Percentiles rank a stretch among this genome's conserved stretches.
phyloP scores from a whole-genome alignment of 1,140 invertebrate species.

The Spodoptera litura region DNA sequence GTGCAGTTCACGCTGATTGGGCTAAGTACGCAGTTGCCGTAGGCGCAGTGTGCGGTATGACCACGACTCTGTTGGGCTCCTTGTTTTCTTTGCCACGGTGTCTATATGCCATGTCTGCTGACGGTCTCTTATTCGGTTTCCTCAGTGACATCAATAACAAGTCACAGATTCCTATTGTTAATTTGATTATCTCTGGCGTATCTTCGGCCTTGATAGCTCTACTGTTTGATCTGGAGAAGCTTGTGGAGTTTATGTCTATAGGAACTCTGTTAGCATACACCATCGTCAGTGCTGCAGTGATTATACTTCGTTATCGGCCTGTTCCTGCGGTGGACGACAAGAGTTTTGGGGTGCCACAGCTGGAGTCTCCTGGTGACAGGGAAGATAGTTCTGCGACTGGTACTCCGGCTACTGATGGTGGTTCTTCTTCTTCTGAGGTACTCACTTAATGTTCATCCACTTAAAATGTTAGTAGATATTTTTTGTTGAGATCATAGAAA shows the following conservation, averaged over 20 bases:
- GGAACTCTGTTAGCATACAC: constrained; percentile 96
- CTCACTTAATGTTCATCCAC: not conserved
- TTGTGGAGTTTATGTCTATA: constrained; percentile 98
- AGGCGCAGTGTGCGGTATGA: constrained; percentile 96
- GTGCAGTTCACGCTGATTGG: constrained; percentile 91
- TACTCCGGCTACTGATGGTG: constrained; percentile 81
- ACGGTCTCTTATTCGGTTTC: constrained; percentile 94
- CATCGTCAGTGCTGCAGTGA: constrained; percentile 95
- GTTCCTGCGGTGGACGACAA: constrained; percentile 80
- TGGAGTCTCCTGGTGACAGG: constrained; percentile 81
- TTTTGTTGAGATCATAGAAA: not conserved
- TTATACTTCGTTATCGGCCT: constrained; percentile 93
- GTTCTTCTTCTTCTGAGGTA: constrained; percentile 84
- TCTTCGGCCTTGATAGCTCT: constrained; percentile 93
- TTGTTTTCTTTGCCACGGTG: constrained; percentile 94
- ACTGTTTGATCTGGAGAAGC: constrained; percentile 94
- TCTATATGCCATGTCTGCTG: constrained; percentile 95
- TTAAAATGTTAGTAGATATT: not conserved
- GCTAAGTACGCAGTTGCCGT: constrained; percentile 95
- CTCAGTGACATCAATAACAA: constrained; percentile 91
- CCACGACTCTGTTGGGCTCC: constrained; percentile 93
- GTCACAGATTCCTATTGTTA: constrained; percentile 93
- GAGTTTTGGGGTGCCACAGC: constrained; percentile 73
- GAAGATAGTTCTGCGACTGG: constrained; percentile 85
- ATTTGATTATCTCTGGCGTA: constrained; percentile 92